phyloP scores from a whole-genome alignment of 92 coral and sea anemone genomes.

The Parazoanthus atlanticus region DNA sequence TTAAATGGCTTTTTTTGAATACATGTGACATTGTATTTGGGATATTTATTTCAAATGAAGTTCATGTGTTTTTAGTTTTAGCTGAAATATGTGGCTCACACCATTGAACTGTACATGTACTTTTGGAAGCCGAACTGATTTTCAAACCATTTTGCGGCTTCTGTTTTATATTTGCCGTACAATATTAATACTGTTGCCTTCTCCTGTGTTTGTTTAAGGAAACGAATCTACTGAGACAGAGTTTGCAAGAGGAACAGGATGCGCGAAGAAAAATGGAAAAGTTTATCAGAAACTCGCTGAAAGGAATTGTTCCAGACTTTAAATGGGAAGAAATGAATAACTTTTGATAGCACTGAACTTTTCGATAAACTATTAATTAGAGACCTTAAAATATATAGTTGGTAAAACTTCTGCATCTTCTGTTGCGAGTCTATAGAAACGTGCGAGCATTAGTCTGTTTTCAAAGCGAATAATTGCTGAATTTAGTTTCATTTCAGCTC shows the following conservation, averaged over 20 bases:
- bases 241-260: constrained; percentile 78
- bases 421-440: not conserved
- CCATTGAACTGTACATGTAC: too few relatives aligned
- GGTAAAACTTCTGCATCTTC: not conserved
- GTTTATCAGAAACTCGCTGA: constrained; percentile 78
- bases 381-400: not conserved
- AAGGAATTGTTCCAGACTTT: constrained; percentile 85
- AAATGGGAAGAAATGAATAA: constrained; percentile 90
- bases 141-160: too few relatives aligned
- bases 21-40: too few relatives aligned
- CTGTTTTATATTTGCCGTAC: not conserved
- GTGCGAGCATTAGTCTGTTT: not conserved
- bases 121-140: not conserved
- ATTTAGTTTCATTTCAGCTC: not conserved
- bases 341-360: constrained; percentile 40
- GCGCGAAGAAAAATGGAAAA: constrained; percentile 91
- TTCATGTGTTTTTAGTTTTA: too few relatives aligned
- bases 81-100: too few relatives aligned
- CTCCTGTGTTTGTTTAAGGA: constrained; percentile 55
- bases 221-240: constrained; percentile 78
- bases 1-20: too few relatives aligned
- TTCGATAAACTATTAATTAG: constrained; percentile 19
- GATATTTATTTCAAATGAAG: too few relatives aligned
- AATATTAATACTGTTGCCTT: not conserved
- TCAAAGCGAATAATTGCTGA: not conserved